Conservation (phyloP, 1,140 invertebrate genomes). For the Diploscapter pachys region DNA sequence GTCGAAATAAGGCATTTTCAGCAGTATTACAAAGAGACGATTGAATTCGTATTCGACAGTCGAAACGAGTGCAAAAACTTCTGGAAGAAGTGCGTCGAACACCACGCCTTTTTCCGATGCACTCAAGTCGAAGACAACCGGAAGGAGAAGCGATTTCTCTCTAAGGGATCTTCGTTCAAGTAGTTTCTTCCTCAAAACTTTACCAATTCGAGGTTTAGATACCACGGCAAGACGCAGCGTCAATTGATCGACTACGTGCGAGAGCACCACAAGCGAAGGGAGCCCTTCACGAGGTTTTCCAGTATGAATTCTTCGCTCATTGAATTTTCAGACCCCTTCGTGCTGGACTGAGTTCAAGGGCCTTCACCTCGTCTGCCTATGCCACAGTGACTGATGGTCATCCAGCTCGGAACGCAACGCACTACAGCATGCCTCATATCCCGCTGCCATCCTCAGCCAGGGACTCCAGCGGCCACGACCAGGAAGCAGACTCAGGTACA, state of each 20-base stretch:
- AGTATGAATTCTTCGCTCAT: too few relatives aligned
- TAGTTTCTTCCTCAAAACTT: slow-evolving; percentile 63
- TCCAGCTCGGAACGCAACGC: neutral
- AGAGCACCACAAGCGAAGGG: slow-evolving; percentile 70
- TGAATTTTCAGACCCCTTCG: slow-evolving; percentile 23
- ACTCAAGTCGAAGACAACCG: slow-evolving; percentile 37
- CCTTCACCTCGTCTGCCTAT: neutral
- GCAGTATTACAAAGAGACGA: slow-evolving; percentile 93
- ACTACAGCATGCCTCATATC: slow-evolving; percentile 11
- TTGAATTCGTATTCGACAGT: slow-evolving; percentile 96
- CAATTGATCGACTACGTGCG: slow-evolving; percentile 95
- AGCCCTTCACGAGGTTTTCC: slow-evolving; percentile 49
- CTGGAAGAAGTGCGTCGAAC: slow-evolving; percentile 99
- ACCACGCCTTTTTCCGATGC: slow-evolving; percentile 89
- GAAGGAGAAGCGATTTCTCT: slow-evolving; percentile 60
- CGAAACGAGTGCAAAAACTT: slow-evolving; percentile 98
- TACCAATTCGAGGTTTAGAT: slow-evolving; percentile 62
- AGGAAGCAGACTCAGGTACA: slow-evolving; percentile 10
- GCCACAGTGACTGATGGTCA: slow-evolving; percentile 12
- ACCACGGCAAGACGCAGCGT: slow-evolving; percentile 96
- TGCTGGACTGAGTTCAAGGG: slow-evolving; percentile 4
- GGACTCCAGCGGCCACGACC: neutral
- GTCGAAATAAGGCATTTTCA: slow-evolving; percentile 60
- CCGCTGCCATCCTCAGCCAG: neutral
- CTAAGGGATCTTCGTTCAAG: slow-evolving; percentile 64